Conservation (phyloP, 2,113 vertebrate species). For the Galbula dea region DNA sequence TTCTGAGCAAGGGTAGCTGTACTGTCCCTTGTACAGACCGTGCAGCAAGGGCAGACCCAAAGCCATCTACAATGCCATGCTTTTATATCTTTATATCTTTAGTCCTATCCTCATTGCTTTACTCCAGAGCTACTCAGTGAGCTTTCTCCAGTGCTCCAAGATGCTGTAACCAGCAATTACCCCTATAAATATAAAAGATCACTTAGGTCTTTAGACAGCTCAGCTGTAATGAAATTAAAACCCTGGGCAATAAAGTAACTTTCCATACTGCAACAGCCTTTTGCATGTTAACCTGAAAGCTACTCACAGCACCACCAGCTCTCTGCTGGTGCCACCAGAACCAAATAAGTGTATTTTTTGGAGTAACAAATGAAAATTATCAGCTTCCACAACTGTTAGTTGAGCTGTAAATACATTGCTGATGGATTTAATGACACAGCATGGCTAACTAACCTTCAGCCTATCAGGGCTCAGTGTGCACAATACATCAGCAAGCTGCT, state of each 20-base stretch:
- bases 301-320: neutral
- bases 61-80: rapidly evolving
- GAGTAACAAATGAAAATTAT: neutral
- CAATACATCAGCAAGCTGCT: rapidly evolving
- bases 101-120: neutral
- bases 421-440: neutral
- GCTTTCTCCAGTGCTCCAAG: rapidly evolving
- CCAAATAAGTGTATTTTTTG: neutral
- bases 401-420: neutral
- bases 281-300: neutral
- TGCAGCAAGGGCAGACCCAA: neutral
- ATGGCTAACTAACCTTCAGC: neutral
- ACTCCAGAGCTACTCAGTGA: neutral
- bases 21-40: neutral
- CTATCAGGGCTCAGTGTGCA: neutral
- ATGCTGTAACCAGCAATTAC: neutral
- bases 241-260: neutral
- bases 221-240: rapidly evolving
- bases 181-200: rapidly evolving
- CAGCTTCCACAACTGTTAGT: neutral
- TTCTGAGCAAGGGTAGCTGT: neutral
- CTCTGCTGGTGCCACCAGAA: neutral
- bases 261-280: neutral
- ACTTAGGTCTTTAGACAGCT: neutral
- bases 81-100: too few species aligned